Evolutionary conservation across 2,888 invertebrate species (phyloP).

Genomic region (Volucella inanis): DNA sequence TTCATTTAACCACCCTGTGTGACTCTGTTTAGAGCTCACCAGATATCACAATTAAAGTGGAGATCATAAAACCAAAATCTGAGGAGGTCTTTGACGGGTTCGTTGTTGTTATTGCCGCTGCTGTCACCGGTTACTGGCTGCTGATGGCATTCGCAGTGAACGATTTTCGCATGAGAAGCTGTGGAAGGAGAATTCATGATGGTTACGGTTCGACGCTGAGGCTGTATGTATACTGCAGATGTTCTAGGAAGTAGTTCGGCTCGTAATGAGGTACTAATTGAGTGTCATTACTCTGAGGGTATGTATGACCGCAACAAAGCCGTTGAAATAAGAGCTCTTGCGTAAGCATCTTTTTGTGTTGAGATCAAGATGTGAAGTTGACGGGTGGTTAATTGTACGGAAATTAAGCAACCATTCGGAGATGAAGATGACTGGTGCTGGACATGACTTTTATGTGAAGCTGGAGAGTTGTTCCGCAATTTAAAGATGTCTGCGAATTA

Average conservation of each 20-base stretch:
- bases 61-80: constrained; percentile 60
- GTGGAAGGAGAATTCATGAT: constrained; percentile 62
- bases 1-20: constrained; percentile 7
- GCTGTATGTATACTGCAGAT: neutral
- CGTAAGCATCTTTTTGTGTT: constrained; percentile 24
- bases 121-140: neutral
- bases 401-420: neutral
- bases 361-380: constrained; percentile 1
- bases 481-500: neutral
- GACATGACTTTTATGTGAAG: constrained; percentile 33
- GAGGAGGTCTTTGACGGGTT: constrained; percentile 55
- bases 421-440: neutral
- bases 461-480: neutral
- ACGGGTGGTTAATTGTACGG: constrained; percentile 26
- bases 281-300: constrained; percentile 42
- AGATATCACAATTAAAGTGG: constrained; percentile 56
- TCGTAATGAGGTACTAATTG: constrained; percentile 67
- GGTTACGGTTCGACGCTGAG: constrained; percentile 54
- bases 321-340: constrained; percentile 6
- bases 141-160: neutral
- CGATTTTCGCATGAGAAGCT: constrained; percentile 63
- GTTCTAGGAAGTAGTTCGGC: constrained; percentile 62
- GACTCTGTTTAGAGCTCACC: constrained; percentile 2
- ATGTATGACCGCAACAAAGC: constrained; percentile 58
- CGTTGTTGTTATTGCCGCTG: constrained; percentile 13